These are phyloP conservation scores for Pseudeuparius sepicola DNA, from an alignment of 2,888 invertebrate species.

Conservation along the genomic window DNA sequence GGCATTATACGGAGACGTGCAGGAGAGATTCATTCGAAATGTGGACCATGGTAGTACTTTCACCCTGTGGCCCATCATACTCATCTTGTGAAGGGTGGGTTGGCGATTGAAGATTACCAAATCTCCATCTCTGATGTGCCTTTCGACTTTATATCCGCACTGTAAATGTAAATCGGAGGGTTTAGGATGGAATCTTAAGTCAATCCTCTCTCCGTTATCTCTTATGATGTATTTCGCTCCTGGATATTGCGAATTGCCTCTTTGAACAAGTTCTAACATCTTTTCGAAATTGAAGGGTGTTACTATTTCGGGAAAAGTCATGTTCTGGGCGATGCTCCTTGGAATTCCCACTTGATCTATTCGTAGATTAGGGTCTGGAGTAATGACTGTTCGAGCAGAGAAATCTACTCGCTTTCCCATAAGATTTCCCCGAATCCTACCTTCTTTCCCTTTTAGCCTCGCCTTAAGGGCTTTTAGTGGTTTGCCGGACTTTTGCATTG, in stretches of 20 bases:
- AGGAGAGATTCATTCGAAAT: constrained; percentile 91
- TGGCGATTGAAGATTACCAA: constrained; percentile 98
- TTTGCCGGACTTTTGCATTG: constrained; percentile 94
- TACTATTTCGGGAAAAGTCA: constrained; percentile 97
- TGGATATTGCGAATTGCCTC: constrained; percentile 96
- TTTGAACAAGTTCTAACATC: constrained; percentile 50
- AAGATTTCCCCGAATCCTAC: constrained; percentile 93
- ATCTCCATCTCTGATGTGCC: constrained; percentile 96
- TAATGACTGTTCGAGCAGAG: constrained; percentile 96
- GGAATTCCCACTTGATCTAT: constrained; percentile 98
- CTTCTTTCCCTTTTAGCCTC: constrained; percentile 93
- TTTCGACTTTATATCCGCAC: constrained; percentile 85
- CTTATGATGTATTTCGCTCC: constrained; percentile 98
- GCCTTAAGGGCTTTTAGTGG: constrained; percentile 96
- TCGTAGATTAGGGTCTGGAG: constrained; percentile 85
- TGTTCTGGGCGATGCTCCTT: constrained; percentile 92
- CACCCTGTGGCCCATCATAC: constrained; percentile 99
- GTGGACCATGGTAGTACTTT: constrained; percentile 98
- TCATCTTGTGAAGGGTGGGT: constrained; percentile 99
- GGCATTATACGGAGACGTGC: constrained; percentile 98
- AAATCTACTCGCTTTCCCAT: constrained; percentile 99
- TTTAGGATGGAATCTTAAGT: constrained; percentile 94
- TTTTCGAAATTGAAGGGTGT: constrained; percentile 98
- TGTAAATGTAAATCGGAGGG: constrained; percentile 91
- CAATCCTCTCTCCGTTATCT: constrained; percentile 96